A percentile compares a stretch with the other conserved stretches of the same genome.
These are phyloP conservation scores for Notoglanidium macrostoma DNA, from an alignment of 2,797 vertebrate species.

Conservation along the genomic window DNA sequence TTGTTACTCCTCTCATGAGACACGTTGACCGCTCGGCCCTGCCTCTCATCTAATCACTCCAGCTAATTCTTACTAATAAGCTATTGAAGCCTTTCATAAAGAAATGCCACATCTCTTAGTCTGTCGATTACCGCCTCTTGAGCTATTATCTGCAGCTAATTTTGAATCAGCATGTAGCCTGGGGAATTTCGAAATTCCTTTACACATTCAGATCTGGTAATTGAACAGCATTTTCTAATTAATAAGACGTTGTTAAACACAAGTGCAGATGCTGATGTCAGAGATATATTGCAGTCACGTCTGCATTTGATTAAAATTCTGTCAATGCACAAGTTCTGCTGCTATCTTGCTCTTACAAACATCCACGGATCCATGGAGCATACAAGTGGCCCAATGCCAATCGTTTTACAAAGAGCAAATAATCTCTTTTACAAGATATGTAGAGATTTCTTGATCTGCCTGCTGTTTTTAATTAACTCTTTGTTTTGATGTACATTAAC, in stretches of 20 bases:
- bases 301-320: slow-evolving; percentile 23
- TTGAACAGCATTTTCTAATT: slow-evolving; percentile 21
- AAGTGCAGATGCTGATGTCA: slow-evolving; percentile 1
- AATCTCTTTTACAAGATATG: slow-evolving; percentile 1
- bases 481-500: slow-evolving; percentile 58
- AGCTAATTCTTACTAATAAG: slow-evolving; percentile 40
- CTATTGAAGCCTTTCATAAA: slow-evolving; percentile 33
- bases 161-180: not conserved
- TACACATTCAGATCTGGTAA: slow-evolving; percentile 8
- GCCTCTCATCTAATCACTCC: slow-evolving; percentile 19
- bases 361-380: not conserved
- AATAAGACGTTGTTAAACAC: slow-evolving; percentile 20
- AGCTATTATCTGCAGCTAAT: slow-evolving; percentile 27
- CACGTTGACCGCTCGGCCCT: slow-evolving; percentile 7
- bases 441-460: not conserved
- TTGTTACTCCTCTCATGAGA: slow-evolving; percentile 9
- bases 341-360: slow-evolving; percentile 9
- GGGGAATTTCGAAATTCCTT: not conserved
- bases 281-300: slow-evolving; percentile 13
- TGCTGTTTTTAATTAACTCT: slow-evolving; percentile 65
- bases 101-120: slow-evolving; percentile 30
- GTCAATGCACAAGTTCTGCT: not conserved
- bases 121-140: slow-evolving; percentile 26
- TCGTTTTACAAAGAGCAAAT: slow-evolving; percentile 18
- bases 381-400: slow-evolving; percentile 8